Conservation (phyloP, 2,797 vertebrate species). For the Takifugu rubripes region DNA sequence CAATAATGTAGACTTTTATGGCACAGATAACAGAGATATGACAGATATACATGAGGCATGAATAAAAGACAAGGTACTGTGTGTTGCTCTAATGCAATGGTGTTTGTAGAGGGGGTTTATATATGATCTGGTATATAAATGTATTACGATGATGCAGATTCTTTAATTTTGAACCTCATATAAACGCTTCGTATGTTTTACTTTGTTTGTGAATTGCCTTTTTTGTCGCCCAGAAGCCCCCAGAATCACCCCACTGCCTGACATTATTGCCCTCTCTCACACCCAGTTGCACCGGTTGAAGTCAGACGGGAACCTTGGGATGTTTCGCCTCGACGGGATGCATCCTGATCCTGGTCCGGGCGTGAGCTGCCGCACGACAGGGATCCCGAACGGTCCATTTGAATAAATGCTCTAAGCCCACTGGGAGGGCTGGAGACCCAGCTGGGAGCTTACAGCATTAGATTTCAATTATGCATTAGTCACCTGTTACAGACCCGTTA, state of each 20-base stretch:
- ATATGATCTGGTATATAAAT: no score
- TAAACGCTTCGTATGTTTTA: background rate
- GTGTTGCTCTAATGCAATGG: background rate
- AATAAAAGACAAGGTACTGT: conserved; percentile 60
- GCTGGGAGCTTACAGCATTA: conserved; percentile 10
- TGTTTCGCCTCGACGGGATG: conserved; percentile 37
- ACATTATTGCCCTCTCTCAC: conserved; percentile 7
- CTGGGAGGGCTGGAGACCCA: conserved; percentile 18
- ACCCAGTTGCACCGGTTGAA: conserved; percentile 7
- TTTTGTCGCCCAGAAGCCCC: conserved; percentile 4
- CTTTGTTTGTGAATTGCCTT: no score
- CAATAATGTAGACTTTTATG: conserved; percentile 57
- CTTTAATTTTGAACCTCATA: background rate
- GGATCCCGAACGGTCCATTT: conserved; percentile 18
- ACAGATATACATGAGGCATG: conserved; percentile 47
- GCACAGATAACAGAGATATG: conserved; percentile 51
- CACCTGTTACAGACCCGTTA: background rate
- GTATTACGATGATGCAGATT: background rate
- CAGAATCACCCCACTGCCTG: conserved; percentile 1
- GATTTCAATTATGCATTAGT: background rate
- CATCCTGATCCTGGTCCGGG: conserved; percentile 34
- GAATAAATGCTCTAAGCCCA: conserved; percentile 31
- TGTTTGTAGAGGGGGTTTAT: no score
- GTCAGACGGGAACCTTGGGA: conserved; percentile 35
- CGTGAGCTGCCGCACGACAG: conserved; percentile 23